These are phyloP conservation scores for Pollenia griseotomentosa DNA, from an alignment of 2,888 invertebrate genomes.

Conservation along the genomic window DNA sequence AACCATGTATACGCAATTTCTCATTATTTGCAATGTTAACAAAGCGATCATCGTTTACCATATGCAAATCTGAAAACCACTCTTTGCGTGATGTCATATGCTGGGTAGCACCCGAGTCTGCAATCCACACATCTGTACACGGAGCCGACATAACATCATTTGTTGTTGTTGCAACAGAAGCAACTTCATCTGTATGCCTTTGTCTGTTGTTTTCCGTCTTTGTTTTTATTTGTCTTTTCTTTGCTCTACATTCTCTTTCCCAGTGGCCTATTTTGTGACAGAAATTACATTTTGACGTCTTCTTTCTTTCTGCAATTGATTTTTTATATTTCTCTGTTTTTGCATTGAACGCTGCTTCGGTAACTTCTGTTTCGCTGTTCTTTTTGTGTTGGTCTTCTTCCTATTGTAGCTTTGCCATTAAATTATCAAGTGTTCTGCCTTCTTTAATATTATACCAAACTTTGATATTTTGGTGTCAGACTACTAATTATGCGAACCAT, in stretches of 20 bases:
- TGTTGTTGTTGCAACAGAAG: conserved; percentile 45
- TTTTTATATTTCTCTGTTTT: conserved; percentile 40
- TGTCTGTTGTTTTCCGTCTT: conserved; percentile 33
- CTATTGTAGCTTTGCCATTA: conserved; percentile 57
- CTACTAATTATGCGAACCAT: conserved; percentile 72
- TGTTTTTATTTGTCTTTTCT: conserved; percentile 40
- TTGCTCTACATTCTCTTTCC: conserved; percentile 59
- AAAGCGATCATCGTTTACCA: conserved; percentile 38
- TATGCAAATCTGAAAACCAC: conserved; percentile 33
- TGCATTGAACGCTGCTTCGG: conserved; percentile 32
- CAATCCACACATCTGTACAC: conserved; percentile 49
- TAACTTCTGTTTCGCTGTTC: conserved; percentile 33
- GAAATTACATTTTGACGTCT: conserved; percentile 45
- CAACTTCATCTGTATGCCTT: conserved; percentile 46
- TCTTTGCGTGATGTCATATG: conserved; percentile 66
- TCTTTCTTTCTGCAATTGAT: conserved; percentile 54
- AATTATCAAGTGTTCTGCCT: conserved; percentile 68
- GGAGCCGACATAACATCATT: conserved; percentile 14
- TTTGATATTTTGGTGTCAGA: conserved; percentile 66
- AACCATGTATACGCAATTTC: conserved; percentile 42
- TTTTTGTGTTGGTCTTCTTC: conserved; percentile 60
- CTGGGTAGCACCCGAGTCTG: conserved; percentile 63
- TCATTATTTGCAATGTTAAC: too few relatives aligned
- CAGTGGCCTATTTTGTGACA: conserved; percentile 59
- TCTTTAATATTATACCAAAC: conserved; percentile 74